Conservation (phyloP, 2,888 invertebrate species). For the Diarsia brunnea region DNA sequence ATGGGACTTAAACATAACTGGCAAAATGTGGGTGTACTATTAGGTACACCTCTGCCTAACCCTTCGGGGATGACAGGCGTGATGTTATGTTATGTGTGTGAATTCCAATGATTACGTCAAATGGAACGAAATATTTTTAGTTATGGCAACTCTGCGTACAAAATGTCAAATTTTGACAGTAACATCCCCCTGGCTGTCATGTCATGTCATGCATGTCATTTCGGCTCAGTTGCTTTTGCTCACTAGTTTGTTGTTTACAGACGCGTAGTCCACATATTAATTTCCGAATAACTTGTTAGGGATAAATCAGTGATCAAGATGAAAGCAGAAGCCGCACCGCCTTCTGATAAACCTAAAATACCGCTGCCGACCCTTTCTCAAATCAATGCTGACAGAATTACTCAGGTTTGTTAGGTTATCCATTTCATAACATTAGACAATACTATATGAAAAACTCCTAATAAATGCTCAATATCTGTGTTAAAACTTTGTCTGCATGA, state of each 20-base stretch:
- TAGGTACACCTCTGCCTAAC: no score
- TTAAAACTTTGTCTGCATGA: not conserved
- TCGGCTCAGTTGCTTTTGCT: not conserved
- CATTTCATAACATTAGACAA: constrained; percentile 69
- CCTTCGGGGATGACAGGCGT: no score
- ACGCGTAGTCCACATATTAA: constrained; percentile 23
- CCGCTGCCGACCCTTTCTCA: constrained; percentile 96
- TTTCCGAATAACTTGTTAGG: constrained; percentile 37
- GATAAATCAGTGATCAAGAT: constrained; percentile 69
- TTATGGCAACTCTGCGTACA: not conserved
- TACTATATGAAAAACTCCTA: constrained; percentile 19
- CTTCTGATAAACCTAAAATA: constrained; percentile 87
- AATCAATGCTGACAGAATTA: constrained; percentile 97
- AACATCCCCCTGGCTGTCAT: constrained; percentile 26
- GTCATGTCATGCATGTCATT: constrained; percentile 17
- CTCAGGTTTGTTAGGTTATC: constrained; percentile 92
- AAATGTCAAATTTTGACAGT: constrained; percentile 14
- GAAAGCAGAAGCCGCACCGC: constrained; percentile 79
- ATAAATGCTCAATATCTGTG: constrained; percentile 10
- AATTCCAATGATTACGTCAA: not conserved
- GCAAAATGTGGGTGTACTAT: no score
- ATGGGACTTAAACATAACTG: no score
- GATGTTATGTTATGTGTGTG: no score
- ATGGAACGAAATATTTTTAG: constrained; percentile 9
- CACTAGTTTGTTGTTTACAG: constrained; percentile 44